Conservation (phyloP, 2,113 vertebrate genomes). For the Malaclemys terrapin region DNA sequence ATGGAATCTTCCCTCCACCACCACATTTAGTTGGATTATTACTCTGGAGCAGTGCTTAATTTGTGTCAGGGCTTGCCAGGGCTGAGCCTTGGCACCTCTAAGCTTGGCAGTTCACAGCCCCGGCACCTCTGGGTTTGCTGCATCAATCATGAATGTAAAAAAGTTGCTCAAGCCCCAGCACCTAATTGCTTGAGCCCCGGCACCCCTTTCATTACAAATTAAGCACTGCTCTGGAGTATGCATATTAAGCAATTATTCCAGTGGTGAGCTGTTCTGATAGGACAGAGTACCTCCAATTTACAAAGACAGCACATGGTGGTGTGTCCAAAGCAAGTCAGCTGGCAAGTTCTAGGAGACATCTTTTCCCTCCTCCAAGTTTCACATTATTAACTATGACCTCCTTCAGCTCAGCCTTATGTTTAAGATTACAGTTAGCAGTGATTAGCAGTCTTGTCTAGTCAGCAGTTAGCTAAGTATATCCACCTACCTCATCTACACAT, state of each 20-base stretch:
- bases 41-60: no score
- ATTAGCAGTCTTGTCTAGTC: not conserved
- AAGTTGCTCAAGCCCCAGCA: no score
- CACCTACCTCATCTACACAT: not conserved
- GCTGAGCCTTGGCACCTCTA: no score
- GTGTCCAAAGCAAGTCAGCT: not conserved
- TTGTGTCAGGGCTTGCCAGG: no score
- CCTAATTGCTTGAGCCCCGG: no score
- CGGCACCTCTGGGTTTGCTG: no score
- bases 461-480: not conserved
- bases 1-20: not conserved
- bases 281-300: not conserved
- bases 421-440: not conserved
- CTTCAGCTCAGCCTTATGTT: not conserved
- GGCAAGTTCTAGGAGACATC: not conserved
- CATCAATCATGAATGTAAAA: no score
- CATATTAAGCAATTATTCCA: not conserved
- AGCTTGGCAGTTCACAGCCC: no score
- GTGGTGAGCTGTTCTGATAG: not conserved
- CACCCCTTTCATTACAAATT: no score
- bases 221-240: not conserved
- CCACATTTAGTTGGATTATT: not conserved
- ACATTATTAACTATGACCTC: not conserved
- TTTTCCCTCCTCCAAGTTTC: not conserved
- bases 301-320: not conserved